Evolutionary conservation across 2,797 vertebrate species (phyloP).

Genomic region (Zonotrichia albicollis): DNA sequence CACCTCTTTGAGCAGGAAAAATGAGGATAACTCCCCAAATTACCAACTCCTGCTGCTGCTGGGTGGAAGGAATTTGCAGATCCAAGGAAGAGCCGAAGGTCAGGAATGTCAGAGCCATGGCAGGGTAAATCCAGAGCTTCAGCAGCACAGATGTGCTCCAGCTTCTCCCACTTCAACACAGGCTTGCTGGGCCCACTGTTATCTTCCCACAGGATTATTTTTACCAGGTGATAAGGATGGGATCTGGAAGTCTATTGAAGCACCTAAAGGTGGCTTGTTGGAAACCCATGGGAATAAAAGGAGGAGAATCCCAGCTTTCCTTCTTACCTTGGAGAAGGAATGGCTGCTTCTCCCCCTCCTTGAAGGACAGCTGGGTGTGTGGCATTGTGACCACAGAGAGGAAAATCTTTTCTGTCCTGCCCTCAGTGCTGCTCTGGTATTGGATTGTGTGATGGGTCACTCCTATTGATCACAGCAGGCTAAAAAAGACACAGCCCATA

Average conservation of each 20-base stretch:
- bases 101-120: background rate
- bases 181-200: background rate
- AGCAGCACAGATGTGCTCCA: background rate
- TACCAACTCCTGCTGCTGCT: too few relatives aligned
- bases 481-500: constrained; percentile 28
- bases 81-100: background rate
- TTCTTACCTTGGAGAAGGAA: background rate
- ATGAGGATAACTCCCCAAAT: background rate
- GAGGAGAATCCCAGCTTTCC: background rate
- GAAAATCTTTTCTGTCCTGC: background rate
- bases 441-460: constrained; percentile 28
- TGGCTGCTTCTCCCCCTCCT: background rate
- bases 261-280: background rate
- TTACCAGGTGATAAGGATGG: background rate
- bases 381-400: background rate
- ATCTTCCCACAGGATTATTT: background rate
- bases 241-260: background rate
- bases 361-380: background rate
- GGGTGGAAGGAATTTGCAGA: background rate
- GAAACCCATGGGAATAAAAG: background rate
- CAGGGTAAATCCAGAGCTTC: background rate
- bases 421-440: background rate
- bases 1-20: background rate
- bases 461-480: constrained; percentile 48
- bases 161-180: background rate